These are phyloP conservation scores for Esox niger DNA, from an alignment of 2,113 vertebrate species.

Conservation along the genomic window DNA sequence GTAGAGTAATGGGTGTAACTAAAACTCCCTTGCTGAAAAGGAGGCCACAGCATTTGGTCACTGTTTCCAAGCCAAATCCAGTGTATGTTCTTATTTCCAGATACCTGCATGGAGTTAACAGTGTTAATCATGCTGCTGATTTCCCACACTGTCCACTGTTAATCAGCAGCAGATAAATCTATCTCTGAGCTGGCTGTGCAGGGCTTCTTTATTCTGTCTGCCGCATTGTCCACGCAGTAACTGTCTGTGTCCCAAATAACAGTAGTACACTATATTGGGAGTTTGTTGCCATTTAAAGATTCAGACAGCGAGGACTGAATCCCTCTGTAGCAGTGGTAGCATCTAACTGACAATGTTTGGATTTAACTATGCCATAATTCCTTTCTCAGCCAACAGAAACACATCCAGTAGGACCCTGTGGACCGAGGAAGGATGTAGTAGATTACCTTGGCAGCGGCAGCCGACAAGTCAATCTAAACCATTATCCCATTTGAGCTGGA, in stretches of 20 bases:
- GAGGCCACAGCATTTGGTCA: neutral
- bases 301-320: neutral
- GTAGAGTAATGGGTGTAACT: too few species aligned
- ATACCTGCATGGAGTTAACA: neutral
- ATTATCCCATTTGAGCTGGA: conserved; percentile 37
- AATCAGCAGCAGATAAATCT: conserved; percentile 23
- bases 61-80: neutral
- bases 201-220: conserved; percentile 13
- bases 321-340: neutral
- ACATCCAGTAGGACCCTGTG: neutral
- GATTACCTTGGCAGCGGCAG: conserved; percentile 26
- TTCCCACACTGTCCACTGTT: conserved; percentile 5
- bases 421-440: conserved; percentile 7
- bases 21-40: neutral
- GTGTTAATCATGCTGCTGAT: conserved; percentile 27
- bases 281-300: too few species aligned
- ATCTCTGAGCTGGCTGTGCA: conserved; percentile 2
- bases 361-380: neutral
- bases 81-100: neutral
- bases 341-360: neutral
- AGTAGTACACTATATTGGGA: too few species aligned
- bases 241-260: neutral
- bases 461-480: conserved; percentile 36
- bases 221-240: neutral
- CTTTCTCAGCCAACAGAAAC: neutral